Percentiles rank a stretch among this genome's conserved stretches.
These are phyloP conservation scores for Caenorhabditis sulstoni DNA, from an alignment of 2,888 invertebrate species.

Conservation along the genomic window DNA sequence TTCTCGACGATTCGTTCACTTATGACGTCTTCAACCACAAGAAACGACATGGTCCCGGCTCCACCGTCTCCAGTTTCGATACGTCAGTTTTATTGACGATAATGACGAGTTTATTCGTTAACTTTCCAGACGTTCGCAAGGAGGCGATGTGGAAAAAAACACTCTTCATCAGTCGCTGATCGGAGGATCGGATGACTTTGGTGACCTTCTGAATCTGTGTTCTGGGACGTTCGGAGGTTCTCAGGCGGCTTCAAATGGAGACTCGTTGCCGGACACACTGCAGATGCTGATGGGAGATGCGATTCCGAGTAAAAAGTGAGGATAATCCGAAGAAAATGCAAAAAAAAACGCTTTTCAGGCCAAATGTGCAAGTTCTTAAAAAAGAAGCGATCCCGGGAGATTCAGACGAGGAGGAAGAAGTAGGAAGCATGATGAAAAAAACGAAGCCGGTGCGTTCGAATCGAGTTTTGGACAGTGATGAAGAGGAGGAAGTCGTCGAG, in stretches of 20 bases:
- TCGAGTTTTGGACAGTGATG: constrained; percentile 33
- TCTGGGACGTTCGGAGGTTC: constrained; percentile 34
- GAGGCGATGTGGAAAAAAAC: background rate
- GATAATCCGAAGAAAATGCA: background rate
- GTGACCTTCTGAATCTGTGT: constrained; percentile 45
- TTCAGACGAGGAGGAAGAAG: constrained; percentile 23
- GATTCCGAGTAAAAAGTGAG: background rate
- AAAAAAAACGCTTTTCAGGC: background rate
- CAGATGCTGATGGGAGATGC: constrained; percentile 33
- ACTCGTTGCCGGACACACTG: constrained; percentile 33
- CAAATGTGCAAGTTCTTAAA: background rate
- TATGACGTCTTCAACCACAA: constrained; percentile 50
- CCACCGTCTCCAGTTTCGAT: constrained; percentile 32
- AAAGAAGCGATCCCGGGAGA: background rate
- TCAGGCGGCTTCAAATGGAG: background rate
- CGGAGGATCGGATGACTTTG: constrained; percentile 4
- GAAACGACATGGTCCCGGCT: constrained; percentile 41
- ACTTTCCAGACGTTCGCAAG: constrained; percentile 20
- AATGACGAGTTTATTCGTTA: background rate
- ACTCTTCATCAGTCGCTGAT: constrained; percentile 2
- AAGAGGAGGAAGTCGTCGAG: constrained; percentile 31
- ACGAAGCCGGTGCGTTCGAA: background rate
- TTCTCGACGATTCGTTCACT: constrained; percentile 54
- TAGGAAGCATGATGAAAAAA: constrained; percentile 3
- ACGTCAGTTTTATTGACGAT: constrained; percentile 10